Evolutionary conservation across 2,797 vertebrate genomes (phyloP), one percentile per base, ranked within the genome.

Genomic region (Acanthurus tractus): DNA sequence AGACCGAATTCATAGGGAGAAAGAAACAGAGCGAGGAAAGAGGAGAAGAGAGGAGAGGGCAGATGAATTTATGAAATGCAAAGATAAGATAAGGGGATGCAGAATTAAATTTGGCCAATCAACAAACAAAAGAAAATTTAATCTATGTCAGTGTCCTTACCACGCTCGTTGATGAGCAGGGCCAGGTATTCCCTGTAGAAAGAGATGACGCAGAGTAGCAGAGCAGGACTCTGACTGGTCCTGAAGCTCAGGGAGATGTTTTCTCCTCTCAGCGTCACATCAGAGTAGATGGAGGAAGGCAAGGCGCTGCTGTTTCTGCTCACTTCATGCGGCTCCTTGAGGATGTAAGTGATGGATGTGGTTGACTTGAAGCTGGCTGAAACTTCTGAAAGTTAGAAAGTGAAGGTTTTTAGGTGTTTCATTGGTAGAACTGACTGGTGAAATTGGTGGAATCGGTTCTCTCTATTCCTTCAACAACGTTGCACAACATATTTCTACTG

Each of bases 111-210:
- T 17, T 20, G 45, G 9, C 2, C 7, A 50, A 52, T 48, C 7
- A 42, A 48, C 2, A 14, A 52, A 45, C 1, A 29, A 13, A 10
- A 22, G 52, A 59, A 68, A 44, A 8, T 6, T 10, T 9, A 52
- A 23, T 8, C 0, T 8, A 1, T 11, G 53, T 17, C 29, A 10
- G 3, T 22, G 13, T 50, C 89, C 96, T 95, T 86, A 99, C 98
- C 97, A 0, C 97, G 96, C 88, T 84, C 95, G 75, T 96, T 96
- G 68, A 99, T 94, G 69, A 97, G 94, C 74, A 98, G 65, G 0
- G 96, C 96, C 79, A 99, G 92, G 64, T 97, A 97, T 63, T 98
- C 96, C 76, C 94, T 94, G 88, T 96, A 95, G 93, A 96, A 95
- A 8, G 97, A 97, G 87, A 62, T 95, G 77, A 97, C 73, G 20